phyloP scores from a whole-genome alignment of 1,140 invertebrate genomes.

The Eupeodes corollae region DNA sequence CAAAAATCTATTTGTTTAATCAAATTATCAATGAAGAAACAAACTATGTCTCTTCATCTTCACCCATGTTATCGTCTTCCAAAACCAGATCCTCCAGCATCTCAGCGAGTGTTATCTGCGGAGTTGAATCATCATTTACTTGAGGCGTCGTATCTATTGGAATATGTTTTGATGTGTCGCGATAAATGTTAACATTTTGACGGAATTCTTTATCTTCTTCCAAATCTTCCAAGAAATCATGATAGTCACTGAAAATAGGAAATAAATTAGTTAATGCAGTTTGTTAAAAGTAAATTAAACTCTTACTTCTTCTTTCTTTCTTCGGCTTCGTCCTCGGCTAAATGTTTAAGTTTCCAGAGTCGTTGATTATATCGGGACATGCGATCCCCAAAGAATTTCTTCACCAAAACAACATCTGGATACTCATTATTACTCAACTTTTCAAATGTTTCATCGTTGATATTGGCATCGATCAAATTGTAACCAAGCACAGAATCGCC shows the following conservation, averaged over 20 bases:
- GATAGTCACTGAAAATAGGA: slow-evolving; percentile 63
- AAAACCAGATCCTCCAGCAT: slow-evolving; percentile 94
- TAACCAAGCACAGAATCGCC: slow-evolving; percentile 92
- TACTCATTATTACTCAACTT: slow-evolving; percentile 59
- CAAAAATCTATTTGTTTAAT: no score
- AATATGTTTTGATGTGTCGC: slow-evolving; percentile 52
- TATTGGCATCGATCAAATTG: slow-evolving; percentile 76
- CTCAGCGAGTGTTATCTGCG: slow-evolving; percentile 85
- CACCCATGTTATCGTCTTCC: slow-evolving; percentile 60
- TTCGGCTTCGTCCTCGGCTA: slow-evolving; percentile 57
- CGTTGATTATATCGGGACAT: slow-evolving; percentile 57
- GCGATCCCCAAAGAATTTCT: slow-evolving; percentile 79
- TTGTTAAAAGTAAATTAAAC: slow-evolving; percentile 43
- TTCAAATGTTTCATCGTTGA: slow-evolving; percentile 83
- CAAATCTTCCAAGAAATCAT: slow-evolving; percentile 93
- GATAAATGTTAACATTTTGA: slow-evolving; percentile 90
- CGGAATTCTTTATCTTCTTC: slow-evolving; percentile 87
- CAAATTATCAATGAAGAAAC: no score
- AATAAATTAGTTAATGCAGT: slow-evolving; percentile 16
- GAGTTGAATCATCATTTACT: slow-evolving; percentile 53
- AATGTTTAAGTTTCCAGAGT: slow-evolving; percentile 87
- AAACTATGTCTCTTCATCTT: slow-evolving; percentile 24
- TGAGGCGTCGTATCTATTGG: slow-evolving; percentile 54
- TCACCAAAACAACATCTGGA: slow-evolving; percentile 87
- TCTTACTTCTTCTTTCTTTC: slow-evolving; percentile 45